Conservation (phyloP, 2,888 invertebrate genomes). For the Eupithecia subfuscata region DNA sequence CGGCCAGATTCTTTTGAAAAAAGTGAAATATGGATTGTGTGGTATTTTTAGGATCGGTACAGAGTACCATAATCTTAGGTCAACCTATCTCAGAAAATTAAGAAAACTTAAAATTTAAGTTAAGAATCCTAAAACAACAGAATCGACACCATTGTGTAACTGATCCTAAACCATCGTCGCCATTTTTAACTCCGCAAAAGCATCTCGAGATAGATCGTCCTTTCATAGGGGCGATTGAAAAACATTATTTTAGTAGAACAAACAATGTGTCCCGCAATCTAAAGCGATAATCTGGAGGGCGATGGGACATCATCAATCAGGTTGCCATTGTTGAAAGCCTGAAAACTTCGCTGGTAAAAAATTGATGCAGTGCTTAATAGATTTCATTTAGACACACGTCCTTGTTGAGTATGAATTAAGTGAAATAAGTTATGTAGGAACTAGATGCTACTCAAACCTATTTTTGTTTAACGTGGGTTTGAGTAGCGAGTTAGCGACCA, state of each 20-base stretch:
- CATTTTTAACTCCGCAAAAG: constrained; percentile 26
- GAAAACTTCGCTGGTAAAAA: constrained; percentile 51
- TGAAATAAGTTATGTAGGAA: background rate
- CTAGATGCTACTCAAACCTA: background rate
- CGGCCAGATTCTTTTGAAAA: too few species aligned
- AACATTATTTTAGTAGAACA: constrained; percentile 59
- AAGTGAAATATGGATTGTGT: too few species aligned
- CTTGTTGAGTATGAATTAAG: background rate
- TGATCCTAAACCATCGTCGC: constrained; percentile 13
- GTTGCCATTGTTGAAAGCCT: constrained; percentile 40
- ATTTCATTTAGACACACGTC: background rate
- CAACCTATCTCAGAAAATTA: too few species aligned
- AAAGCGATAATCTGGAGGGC: constrained; percentile 62
- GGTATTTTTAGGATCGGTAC: too few species aligned
- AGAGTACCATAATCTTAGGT: too few species aligned
- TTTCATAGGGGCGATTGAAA: constrained; percentile 53
- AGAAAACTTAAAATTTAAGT: too few species aligned
- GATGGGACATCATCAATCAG: constrained; percentile 66
- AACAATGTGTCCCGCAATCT: constrained; percentile 66
- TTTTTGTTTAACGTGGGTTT: background rate
- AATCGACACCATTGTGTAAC: too few species aligned
- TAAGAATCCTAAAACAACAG: too few species aligned
- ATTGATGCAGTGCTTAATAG: background rate
- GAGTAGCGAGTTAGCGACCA: too few species aligned
- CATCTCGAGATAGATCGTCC: constrained; percentile 42